phyloP scores from a whole-genome alignment of 2,797 vertebrate genomes.

The Chaenodraco wilsoni region DNA sequence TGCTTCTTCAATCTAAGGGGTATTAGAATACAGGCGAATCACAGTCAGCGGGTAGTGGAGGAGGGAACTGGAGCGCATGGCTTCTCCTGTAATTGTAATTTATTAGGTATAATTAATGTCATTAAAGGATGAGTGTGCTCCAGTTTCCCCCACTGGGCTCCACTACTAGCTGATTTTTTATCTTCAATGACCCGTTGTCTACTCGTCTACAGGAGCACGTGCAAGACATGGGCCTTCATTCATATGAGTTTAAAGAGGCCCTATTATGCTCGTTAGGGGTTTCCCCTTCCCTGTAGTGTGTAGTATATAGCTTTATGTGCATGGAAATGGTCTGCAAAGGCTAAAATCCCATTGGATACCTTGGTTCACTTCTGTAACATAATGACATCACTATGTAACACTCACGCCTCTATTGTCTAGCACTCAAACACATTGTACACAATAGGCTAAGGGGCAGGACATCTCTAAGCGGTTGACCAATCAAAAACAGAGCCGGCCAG shows the following conservation, averaged over 20 bases:
- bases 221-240: conserved; percentile 7
- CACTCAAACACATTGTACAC: too few species aligned
- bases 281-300: too few species aligned
- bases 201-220: background rate
- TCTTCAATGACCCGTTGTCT: conserved; percentile 38
- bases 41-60: conserved; percentile 14
- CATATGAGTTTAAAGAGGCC: too few species aligned
- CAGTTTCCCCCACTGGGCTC: conserved; percentile 14
- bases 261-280: background rate
- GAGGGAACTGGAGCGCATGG: conserved; percentile 40
- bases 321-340: too few species aligned
- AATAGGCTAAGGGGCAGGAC: too few species aligned
- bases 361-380: too few species aligned
- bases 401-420: too few species aligned
- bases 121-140: conserved; percentile 48
- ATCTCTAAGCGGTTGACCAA: too few species aligned
- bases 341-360: too few species aligned
- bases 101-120: conserved; percentile 66
- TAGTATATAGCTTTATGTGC: too few species aligned
- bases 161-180: conserved; percentile 23
- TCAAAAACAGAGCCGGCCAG: too few species aligned
- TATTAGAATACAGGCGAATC: conserved; percentile 29
- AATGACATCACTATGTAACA: too few species aligned
- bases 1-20: conserved; percentile 14
- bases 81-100: conserved; percentile 67